Percentiles rank a stretch among this genome's conserved stretches.
phyloP scores from a whole-genome alignment of 2,113 vertebrate genomes.

The Caranx melampygus region DNA sequence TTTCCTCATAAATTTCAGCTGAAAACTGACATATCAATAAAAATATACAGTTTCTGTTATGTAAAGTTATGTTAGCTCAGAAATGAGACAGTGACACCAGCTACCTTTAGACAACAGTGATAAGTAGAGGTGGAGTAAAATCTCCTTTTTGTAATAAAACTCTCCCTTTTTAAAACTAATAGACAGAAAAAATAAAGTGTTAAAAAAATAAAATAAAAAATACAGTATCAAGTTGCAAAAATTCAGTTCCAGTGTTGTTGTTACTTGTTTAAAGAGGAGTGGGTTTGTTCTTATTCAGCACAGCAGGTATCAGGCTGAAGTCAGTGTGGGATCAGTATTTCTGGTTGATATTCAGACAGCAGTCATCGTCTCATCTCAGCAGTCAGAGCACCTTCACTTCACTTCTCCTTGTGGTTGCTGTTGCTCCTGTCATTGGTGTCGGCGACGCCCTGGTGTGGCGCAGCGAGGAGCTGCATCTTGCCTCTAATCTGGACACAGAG shows the following conservation, averaged over 20 bases:
- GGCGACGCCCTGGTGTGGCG: constrained; percentile 58
- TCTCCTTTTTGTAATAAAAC: background rate
- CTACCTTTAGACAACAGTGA: background rate
- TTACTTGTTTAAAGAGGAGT: background rate
- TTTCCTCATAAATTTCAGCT: background rate
- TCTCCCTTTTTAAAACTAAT: constrained; percentile 9
- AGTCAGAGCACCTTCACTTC: constrained; percentile 25
- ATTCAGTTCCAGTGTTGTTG: background rate
- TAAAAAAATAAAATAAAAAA: constrained; percentile 4
- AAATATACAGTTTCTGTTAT: background rate
- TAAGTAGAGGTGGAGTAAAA: background rate
- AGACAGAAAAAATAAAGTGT: background rate
- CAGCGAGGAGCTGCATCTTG: constrained; percentile 85
- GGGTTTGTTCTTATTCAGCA: background rate
- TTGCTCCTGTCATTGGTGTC: background rate
- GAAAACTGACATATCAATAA: background rate
- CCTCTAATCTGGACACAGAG: constrained; percentile 84
- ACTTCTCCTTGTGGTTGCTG: constrained; percentile 68
- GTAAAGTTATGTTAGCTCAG: background rate
- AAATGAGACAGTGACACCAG: background rate
- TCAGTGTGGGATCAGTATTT: background rate
- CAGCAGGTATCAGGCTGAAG: background rate
- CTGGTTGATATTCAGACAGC: background rate
- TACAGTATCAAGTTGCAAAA: constrained; percentile 19
- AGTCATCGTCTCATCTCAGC: constrained; percentile 2